Evolutionary conservation across 2,797 vertebrate genomes (phyloP).

Genomic region (Pseudochirops cupreus): DNA sequence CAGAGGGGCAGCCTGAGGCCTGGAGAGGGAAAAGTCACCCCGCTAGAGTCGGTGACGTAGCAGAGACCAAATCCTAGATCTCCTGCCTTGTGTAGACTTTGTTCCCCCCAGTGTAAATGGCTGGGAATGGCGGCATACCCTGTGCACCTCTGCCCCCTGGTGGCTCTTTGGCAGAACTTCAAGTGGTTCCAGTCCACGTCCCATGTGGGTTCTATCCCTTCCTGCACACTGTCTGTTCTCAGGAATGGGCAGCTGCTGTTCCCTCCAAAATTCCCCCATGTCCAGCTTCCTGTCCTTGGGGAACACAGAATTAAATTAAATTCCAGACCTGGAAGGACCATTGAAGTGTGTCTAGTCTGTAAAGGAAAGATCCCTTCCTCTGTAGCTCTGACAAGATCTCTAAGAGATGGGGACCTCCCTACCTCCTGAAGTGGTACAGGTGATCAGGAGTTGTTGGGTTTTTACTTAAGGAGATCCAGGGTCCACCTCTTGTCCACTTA

Average conservation of each 20-base stretch:
- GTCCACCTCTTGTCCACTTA: background rate
- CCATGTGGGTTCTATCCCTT: background rate
- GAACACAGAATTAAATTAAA: background rate
- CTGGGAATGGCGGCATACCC: background rate
- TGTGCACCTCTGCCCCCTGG: background rate
- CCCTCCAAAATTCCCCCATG: background rate
- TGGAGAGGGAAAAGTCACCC: background rate
- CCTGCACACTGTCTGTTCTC: background rate
- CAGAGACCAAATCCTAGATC: background rate
- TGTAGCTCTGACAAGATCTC: background rate
- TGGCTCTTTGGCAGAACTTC: background rate
- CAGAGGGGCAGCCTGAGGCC: background rate
- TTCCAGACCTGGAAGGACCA: background rate
- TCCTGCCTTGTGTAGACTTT: background rate
- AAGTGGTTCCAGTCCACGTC: background rate
- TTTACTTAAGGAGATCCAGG: background rate
- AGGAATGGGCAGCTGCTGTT: background rate
- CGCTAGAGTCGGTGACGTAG: background rate
- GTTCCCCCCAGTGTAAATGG: background rate
- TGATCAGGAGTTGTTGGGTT: background rate
- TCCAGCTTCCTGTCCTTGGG: background rate
- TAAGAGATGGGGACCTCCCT: background rate
- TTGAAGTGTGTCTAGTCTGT: background rate
- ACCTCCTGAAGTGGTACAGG: too few relatives aligned
- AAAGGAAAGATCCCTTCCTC: background rate